A percentile compares a stretch with the other conserved stretches of the same genome.
Evolutionary conservation across 2,797 vertebrate species (phyloP).

Genomic region (Threskiornis aethiopicus): DNA sequence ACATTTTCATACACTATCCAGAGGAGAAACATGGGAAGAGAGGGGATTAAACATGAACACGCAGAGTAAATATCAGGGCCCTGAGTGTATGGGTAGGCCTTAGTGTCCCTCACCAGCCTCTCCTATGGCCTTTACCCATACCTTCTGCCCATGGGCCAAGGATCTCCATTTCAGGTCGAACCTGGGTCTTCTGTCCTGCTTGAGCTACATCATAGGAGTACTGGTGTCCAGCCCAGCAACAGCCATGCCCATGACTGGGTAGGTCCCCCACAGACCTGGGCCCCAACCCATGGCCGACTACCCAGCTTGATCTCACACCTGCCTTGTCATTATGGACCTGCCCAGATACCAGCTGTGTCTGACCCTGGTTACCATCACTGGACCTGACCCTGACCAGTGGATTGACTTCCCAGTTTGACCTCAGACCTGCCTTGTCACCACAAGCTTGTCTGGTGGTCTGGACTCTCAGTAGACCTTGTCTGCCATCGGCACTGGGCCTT

Average conservation of each 20-base stretch:
- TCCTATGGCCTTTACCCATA: not conserved
- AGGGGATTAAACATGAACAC: not conserved
- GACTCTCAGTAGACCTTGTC: not conserved
- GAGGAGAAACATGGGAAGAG: not conserved
- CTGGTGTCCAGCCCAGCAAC: not conserved
- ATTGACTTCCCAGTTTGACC: not conserved
- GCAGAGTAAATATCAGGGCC: no score
- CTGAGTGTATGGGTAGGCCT: not conserved
- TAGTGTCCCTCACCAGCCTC: not conserved
- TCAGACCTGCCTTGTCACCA: not conserved
- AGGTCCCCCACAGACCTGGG: no score
- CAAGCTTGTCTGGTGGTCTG: not conserved
- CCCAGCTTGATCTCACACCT: not conserved
- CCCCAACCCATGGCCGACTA: not conserved
- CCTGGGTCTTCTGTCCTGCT: not conserved
- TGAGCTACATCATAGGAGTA: no score
- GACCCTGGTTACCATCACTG: not conserved
- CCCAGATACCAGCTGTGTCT: fast-evolving
- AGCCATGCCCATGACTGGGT: not conserved
- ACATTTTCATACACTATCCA: not conserved
- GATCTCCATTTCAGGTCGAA: not conserved
- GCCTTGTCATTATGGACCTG: not conserved
- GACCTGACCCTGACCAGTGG: not conserved
- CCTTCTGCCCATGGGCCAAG: no score
- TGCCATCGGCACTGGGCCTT: not conserved